phyloP scores from a whole-genome alignment of 2,888 invertebrate genomes.

The Apotomis turbidana region DNA sequence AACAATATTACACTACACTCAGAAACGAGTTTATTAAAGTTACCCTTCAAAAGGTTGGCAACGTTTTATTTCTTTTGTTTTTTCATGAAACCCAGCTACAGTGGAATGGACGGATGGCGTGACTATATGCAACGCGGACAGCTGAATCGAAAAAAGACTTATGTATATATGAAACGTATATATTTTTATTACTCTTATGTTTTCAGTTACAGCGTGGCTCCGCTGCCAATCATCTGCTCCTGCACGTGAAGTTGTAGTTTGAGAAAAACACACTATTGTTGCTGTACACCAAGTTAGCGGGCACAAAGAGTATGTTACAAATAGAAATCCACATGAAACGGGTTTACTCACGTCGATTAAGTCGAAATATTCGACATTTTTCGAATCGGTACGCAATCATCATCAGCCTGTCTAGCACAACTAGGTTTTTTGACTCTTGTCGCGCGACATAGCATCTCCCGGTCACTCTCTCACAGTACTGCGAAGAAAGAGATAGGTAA shows the following conservation, averaged over 20 bases:
- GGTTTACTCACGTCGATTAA: too few relatives aligned
- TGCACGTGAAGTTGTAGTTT: conserved; percentile 27
- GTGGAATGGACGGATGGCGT: conserved; percentile 29
- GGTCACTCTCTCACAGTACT: too few relatives aligned
- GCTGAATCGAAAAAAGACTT: conserved; percentile 12
- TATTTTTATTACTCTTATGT: background rate
- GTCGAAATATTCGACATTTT: too few relatives aligned
- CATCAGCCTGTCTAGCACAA: too few relatives aligned
- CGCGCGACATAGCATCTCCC: too few relatives aligned
- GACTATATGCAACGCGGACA: conserved; percentile 17
- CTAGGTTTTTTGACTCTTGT: too few relatives aligned
- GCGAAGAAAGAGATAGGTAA: too few relatives aligned
- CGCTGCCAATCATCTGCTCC: conserved; percentile 12
- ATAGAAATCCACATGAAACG: too few relatives aligned
- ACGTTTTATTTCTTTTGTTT: conserved; percentile 22
- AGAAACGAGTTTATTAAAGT: conserved; percentile 23
- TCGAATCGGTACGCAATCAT: too few relatives aligned
- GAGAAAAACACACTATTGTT: conserved; percentile 10
- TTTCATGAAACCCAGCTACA: background rate
- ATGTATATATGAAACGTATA: background rate
- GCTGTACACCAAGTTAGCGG: background rate
- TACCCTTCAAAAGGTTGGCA: conserved; percentile 17
- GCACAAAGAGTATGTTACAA: too few relatives aligned
- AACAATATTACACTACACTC: background rate
- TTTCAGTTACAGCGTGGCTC: background rate